Evolutionary conservation across 2,113 vertebrate genomes (phyloP).

Genomic region (Blennius ocellaris): DNA sequence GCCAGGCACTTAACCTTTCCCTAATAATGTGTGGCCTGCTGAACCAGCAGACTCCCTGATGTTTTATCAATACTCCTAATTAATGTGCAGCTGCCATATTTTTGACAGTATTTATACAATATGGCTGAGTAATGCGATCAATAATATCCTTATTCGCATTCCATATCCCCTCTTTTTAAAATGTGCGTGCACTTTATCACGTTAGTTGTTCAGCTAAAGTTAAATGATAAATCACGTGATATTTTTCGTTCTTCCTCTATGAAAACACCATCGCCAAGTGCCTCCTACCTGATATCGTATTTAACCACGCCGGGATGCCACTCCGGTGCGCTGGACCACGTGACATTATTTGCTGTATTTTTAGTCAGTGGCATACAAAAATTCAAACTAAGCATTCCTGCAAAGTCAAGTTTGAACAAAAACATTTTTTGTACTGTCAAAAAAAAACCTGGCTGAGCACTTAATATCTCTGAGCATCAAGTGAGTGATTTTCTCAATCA

Average conservation of each 20-base stretch:
- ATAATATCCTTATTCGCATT: constrained; percentile 62
- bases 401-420: too few species aligned
- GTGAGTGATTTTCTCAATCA: too few species aligned
- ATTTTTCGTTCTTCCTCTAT: neutral
- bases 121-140: constrained; percentile 68
- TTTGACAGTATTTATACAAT: constrained; percentile 74
- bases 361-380: too few species aligned
- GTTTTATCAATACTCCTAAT: constrained; percentile 81
- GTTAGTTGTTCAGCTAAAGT: constrained; percentile 13
- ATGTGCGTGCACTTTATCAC: constrained; percentile 29
- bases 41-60: constrained; percentile 77
- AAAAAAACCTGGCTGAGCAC: neutral
- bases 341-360: too few species aligned
- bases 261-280: neutral
- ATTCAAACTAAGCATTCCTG: too few species aligned
- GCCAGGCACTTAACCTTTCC: constrained; percentile 80
- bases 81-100: constrained; percentile 74
- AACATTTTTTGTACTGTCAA: too few species aligned
- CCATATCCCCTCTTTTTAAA: constrained; percentile 41
- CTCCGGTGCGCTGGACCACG: too few species aligned
- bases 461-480: neutral
- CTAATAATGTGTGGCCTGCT: constrained; percentile 79
- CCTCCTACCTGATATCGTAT: neutral
- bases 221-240: neutral
- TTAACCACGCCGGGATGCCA: neutral